A percentile compares a stretch with the other conserved stretches of the same genome.
These are phyloP conservation scores for Otolemur garnettii DNA, from an alignment of 2,113 vertebrate genomes.

Conservation along the genomic window DNA sequence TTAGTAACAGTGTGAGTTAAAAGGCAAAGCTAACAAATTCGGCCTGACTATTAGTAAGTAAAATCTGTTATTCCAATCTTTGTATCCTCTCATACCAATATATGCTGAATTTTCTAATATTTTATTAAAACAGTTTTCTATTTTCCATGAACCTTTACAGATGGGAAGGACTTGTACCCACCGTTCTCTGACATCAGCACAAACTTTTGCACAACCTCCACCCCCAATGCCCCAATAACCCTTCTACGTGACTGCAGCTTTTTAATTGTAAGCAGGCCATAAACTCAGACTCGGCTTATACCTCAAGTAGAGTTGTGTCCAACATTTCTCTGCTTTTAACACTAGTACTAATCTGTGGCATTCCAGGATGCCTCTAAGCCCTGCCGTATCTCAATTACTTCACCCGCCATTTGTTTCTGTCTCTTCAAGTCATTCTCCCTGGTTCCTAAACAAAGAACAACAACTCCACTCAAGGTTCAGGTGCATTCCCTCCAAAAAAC, in stretches of 20 bases:
- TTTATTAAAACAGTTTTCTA: not conserved
- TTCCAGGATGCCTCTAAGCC: conserved; percentile 29
- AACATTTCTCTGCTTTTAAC: conserved; percentile 1
- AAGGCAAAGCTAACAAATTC: not conserved
- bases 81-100: not conserved
- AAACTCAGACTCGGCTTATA: not conserved
- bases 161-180: not conserved
- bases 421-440: not conserved
- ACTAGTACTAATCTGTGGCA: not conserved
- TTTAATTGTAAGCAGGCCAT: conserved; percentile 1
- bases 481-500: not conserved
- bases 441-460: conserved; percentile 37
- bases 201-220: not conserved
- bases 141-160: not conserved
- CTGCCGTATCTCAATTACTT: not conserved
- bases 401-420: conserved; percentile 20
- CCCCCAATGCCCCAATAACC: not conserved
- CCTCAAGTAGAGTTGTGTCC: not conserved
- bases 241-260: not conserved
- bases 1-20: not conserved
- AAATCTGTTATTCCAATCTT: not conserved
- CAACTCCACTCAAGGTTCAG: not conserved
- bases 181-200: not conserved
- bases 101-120: not conserved
- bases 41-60: not conserved